Conservation (phyloP, 2,888 invertebrate genomes). For the Salpingus planirostris region DNA sequence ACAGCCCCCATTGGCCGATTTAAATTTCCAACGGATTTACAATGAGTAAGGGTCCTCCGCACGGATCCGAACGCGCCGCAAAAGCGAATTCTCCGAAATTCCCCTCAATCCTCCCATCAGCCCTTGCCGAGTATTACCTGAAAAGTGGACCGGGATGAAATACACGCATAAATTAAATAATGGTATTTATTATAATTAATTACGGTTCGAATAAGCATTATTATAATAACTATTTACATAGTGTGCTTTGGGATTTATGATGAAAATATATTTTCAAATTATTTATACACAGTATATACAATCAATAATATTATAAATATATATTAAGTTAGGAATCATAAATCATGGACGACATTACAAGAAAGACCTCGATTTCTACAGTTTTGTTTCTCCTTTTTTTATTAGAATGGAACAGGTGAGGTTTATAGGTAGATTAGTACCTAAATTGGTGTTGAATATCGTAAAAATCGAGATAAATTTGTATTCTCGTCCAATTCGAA, state of each 20-base stretch:
- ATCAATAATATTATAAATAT: slow-evolving; percentile 16
- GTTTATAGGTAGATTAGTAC: too few species aligned
- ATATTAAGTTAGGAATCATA: slow-evolving; percentile 23
- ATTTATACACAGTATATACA: slow-evolving; percentile 33
- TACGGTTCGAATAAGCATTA: slow-evolving; percentile 36
- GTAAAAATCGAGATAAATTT: too few species aligned
- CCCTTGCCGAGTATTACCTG: too few species aligned
- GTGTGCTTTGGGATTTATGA: slow-evolving; percentile 39
- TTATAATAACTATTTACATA: slow-evolving; percentile 34
- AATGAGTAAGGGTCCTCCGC: too few species aligned
- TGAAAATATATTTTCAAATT: slow-evolving; percentile 39
- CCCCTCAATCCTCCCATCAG: too few species aligned
- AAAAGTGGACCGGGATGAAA: slow-evolving; percentile 2
- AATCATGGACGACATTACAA: slow-evolving; percentile 18
- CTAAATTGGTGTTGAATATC: too few species aligned
- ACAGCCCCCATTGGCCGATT: too few species aligned
- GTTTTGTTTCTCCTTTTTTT: slow-evolving; percentile 12
- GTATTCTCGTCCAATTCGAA: slow-evolving; percentile 24
- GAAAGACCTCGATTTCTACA: too few species aligned
- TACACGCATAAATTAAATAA: slow-evolving; percentile 36
- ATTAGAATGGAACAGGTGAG: too few species aligned
- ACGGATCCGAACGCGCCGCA: too few species aligned
- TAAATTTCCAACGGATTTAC: too few species aligned
- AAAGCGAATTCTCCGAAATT: too few species aligned
- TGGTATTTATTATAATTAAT: slow-evolving; percentile 32